These are phyloP conservation scores for Antechinus stuartii DNA, from an alignment of 2,113 vertebrate species.

Conservation along the genomic window DNA sequence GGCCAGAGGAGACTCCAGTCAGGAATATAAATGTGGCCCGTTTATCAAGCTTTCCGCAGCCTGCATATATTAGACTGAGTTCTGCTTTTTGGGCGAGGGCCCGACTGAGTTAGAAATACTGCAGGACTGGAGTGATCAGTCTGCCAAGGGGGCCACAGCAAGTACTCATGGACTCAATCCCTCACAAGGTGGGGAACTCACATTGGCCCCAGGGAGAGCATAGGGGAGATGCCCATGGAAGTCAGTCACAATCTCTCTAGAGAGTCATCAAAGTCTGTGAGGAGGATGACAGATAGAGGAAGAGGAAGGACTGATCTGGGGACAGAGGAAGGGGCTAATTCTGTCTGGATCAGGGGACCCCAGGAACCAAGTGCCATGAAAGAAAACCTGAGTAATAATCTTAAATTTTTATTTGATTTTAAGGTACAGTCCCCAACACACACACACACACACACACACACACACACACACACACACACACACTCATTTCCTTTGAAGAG, in stretches of 20 bases:
- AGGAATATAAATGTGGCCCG: background rate
- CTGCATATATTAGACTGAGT: background rate
- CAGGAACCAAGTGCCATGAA: background rate
- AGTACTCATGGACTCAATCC: background rate
- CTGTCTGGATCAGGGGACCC: background rate
- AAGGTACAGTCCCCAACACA: background rate
- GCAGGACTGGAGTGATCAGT: background rate
- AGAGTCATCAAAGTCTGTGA: background rate
- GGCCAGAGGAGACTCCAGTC: background rate
- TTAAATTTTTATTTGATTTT: background rate
- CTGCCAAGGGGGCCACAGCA: background rate
- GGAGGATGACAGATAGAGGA: too few species aligned
- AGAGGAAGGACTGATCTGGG: background rate
- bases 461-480: too few species aligned
- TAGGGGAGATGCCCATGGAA: background rate
- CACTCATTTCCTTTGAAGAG: background rate
- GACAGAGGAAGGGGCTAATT: background rate
- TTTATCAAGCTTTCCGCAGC: background rate
- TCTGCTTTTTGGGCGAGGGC: background rate
- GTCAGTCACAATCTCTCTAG: background rate
- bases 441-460: too few species aligned
- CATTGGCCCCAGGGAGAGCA: background rate
- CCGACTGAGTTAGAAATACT: background rate
- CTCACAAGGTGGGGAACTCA: background rate
- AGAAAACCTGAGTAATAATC: background rate